These are phyloP conservation scores for Latrodectus geometricus DNA, from an alignment of 1,140 invertebrate species.

Conservation along the genomic window DNA sequence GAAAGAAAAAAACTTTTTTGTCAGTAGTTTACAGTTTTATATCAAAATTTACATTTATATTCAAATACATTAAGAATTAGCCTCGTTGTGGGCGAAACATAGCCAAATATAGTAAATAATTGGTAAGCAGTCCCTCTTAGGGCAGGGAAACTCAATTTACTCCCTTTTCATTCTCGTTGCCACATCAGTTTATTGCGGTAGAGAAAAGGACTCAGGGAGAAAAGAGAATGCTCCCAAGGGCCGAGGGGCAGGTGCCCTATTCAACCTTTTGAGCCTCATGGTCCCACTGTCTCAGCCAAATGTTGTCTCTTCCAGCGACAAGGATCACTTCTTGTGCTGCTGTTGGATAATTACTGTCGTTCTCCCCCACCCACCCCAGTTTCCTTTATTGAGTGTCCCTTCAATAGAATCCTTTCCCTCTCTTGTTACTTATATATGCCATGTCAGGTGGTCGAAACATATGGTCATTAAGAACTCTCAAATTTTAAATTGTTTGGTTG, in stretches of 20 bases:
- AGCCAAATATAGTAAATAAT: too few relatives aligned
- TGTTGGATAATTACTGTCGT: slow-evolving; percentile 11
- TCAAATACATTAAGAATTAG: too few relatives aligned
- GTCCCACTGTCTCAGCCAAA: slow-evolving; percentile 3
- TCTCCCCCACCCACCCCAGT: background rate
- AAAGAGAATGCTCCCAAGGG: background rate
- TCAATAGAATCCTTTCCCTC: background rate
- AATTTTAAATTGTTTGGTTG: background rate
- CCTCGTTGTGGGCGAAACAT: too few relatives aligned
- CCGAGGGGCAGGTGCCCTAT: background rate
- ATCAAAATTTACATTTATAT: too few relatives aligned
- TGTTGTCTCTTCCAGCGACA: background rate
- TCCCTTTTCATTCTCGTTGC: background rate
- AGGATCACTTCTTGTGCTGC: background rate
- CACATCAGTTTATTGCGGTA: background rate
- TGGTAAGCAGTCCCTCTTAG: background rate
- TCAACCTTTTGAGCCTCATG: background rate
- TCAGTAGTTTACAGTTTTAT: too few relatives aligned
- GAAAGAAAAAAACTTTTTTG: too few relatives aligned
- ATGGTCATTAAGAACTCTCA: background rate
- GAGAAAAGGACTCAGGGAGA: background rate
- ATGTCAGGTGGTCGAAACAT: background rate
- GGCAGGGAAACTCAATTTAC: slow-evolving; percentile 7
- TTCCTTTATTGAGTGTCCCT: background rate
- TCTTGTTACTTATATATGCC: background rate